phyloP scores from a whole-genome alignment of 2,797 vertebrate genomes.

The Parambassis ranga region DNA sequence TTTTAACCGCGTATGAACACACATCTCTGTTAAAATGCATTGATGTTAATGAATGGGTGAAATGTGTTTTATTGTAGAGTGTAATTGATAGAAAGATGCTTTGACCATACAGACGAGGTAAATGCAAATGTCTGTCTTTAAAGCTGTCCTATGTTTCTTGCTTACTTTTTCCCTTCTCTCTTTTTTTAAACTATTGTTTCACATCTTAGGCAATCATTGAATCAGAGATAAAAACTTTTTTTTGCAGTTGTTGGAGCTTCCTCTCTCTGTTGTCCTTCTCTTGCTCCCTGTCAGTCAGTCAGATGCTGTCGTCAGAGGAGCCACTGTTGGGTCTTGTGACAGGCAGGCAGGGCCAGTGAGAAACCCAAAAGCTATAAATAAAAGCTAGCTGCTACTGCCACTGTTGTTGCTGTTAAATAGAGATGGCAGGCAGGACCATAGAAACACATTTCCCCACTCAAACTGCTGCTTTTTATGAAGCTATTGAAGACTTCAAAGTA shows the following conservation, averaged over 20 bases:
- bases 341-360: constrained; percentile 61
- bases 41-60: no score
- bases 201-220: background rate
- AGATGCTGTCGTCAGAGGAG: constrained; percentile 68
- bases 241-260: background rate
- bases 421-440: constrained; percentile 9
- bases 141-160: no score
- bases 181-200: constrained; percentile 4
- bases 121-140: no score
- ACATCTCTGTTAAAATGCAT: no score
- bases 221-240: background rate
- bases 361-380: constrained; percentile 77
- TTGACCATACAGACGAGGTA: no score
- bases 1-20: no score
- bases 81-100: no score
- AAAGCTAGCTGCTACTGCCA: constrained; percentile 43
- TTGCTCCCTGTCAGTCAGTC: constrained; percentile 50
- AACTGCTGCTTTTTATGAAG: background rate
- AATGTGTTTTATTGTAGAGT: no score
- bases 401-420: constrained; percentile 43
- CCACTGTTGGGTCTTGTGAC: constrained; percentile 78
- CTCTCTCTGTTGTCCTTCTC: constrained; percentile 27
- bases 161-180: no score
- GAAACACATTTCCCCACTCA: background rate
- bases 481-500: background rate